Conservation (phyloP, 2,888 invertebrate species). For the Orgyia antiqua region DNA sequence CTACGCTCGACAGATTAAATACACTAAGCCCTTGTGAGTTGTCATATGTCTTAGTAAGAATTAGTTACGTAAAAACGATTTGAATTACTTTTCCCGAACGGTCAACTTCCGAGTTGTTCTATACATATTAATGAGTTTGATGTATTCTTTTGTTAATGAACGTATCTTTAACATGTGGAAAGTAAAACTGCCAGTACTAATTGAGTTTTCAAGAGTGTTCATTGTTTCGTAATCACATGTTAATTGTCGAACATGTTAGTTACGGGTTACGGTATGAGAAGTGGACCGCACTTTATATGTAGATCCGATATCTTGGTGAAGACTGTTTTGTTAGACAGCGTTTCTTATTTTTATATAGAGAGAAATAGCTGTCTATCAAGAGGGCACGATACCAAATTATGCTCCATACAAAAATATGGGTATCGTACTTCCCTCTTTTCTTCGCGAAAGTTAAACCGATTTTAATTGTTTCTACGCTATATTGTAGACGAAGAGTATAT, state of each 20-base stretch:
- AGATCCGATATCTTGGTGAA: conserved; percentile 1
- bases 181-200: conserved; percentile 41
- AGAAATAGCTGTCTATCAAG: too few relatives aligned
- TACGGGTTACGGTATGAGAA: conserved; percentile 16
- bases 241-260: conserved; percentile 26
- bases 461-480: too few relatives aligned
- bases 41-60: too few relatives aligned
- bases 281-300: conserved; percentile 14
- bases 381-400: too few relatives aligned
- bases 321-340: too few relatives aligned
- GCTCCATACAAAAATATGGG: too few relatives aligned
- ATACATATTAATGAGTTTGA: conserved; percentile 29
- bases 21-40: too few relatives aligned
- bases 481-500: too few relatives aligned
- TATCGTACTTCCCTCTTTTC: too few relatives aligned
- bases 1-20: too few relatives aligned
- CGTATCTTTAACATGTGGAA: conserved; percentile 26
- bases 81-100: conserved; percentile 17
- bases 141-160: conserved; percentile 26
- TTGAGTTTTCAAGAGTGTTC: conserved; percentile 23
- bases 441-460: too few relatives aligned
- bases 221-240: conserved; percentile 29
- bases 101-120: conserved; percentile 19
- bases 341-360: too few relatives aligned
- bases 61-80: conserved; percentile 22